Conservation (phyloP, 2,797 vertebrate species). For the Anguilla obscura region DNA sequence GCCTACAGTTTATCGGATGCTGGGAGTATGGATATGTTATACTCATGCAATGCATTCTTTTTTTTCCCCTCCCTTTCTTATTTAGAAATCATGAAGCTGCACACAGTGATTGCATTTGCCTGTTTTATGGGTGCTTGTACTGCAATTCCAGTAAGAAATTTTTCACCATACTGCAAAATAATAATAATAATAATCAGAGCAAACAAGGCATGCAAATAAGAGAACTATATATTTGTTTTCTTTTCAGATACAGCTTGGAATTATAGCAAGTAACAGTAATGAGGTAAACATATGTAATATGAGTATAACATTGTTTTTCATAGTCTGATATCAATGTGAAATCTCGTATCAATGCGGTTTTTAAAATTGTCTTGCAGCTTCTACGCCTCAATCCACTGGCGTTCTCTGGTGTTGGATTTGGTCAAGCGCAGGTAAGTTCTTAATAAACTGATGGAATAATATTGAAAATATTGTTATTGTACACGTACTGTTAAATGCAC, state of each 20-base stretch:
- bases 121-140: slow-evolving; percentile 59
- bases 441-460: neutral
- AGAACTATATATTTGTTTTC: slow-evolving; percentile 2
- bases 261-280: slow-evolving; percentile 73
- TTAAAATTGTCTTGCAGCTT: slow-evolving; percentile 51
- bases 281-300: slow-evolving; percentile 58
- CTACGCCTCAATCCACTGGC: slow-evolving; percentile 62
- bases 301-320: neutral
- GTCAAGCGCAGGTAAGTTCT: slow-evolving; percentile 61
- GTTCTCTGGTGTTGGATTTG: slow-evolving; percentile 58
- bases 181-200: neutral
- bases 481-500: neutral
- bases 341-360: neutral
- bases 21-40: neutral
- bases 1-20: neutral
- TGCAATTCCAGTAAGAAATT: slow-evolving; percentile 64
- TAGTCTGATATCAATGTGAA: neutral
- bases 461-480: neutral
- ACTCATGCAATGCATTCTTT: neutral
- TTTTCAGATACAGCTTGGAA: slow-evolving; percentile 67
- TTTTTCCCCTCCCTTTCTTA: slow-evolving; percentile 26
- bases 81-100: slow-evolving; percentile 60
- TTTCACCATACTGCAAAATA: neutral
- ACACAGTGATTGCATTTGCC: slow-evolving; percentile 52
- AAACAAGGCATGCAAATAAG: neutral